Conservation (phyloP, 2,113 vertebrate genomes). For the Crotalus viridis region DNA sequence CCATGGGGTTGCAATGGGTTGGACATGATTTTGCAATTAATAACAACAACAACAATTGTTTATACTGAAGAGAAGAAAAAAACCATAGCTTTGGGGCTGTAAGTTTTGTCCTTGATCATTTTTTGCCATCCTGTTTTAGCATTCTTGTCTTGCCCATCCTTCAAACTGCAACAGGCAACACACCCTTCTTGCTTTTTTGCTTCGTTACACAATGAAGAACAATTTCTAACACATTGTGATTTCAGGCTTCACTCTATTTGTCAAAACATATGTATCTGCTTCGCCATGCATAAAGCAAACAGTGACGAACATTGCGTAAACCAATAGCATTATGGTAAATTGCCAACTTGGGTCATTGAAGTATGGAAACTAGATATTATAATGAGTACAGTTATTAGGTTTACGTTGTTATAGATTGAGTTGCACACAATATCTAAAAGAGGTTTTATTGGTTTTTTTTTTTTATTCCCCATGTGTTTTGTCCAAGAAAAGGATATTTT, state of each 20-base stretch:
- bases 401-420: neutral
- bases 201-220: constrained; percentile 39
- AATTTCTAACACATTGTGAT: constrained; percentile 23
- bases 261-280: neutral
- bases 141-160: constrained; percentile 46
- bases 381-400: neutral
- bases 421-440: neutral
- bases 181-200: constrained; percentile 44
- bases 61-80: neutral
- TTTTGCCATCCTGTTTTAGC: constrained; percentile 39
- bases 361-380: neutral
- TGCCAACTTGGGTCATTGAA: neutral
- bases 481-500: neutral
- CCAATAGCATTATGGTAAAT: neutral
- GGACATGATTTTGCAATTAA: too few relatives aligned
- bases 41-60: neutral
- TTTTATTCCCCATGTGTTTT: neutral
- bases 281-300: neutral
- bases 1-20: too few relatives aligned
- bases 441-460: neutral
- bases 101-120: constrained; percentile 33
- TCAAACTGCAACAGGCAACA: constrained; percentile 50
- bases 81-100: neutral
- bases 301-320: neutral
- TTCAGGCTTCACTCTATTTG: neutral